These are phyloP conservation scores for Etheostoma nigrum DNA, from an alignment of 2,797 vertebrate genomes.

Conservation along the genomic window DNA sequence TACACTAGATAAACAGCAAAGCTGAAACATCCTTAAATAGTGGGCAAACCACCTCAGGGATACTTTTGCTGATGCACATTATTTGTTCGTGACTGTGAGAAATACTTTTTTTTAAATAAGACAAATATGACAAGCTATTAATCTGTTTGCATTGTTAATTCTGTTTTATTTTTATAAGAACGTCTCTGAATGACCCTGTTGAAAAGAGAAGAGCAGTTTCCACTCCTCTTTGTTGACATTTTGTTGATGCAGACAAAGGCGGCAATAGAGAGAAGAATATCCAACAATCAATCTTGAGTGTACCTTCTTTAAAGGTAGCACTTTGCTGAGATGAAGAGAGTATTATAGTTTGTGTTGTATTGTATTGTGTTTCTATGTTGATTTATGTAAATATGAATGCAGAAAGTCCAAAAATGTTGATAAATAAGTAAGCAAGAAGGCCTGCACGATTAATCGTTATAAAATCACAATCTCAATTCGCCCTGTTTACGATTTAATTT, in stretches of 20 bases:
- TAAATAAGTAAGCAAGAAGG: no score
- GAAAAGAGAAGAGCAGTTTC: not conserved
- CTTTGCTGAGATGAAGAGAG: slow-evolving; percentile 6
- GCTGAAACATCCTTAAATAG: slow-evolving; percentile 28
- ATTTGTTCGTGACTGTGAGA: slow-evolving; percentile 6
- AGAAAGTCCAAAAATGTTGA: slow-evolving; percentile 49
- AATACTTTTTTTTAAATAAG: not conserved
- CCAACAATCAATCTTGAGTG: slow-evolving; percentile 9
- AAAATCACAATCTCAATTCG: no score
- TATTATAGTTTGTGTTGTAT: not conserved
- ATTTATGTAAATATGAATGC: slow-evolving; percentile 42
- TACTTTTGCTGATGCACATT: slow-evolving; percentile 26
- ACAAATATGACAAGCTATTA: not conserved
- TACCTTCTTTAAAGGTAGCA: not conserved
- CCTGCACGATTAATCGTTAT: no score
- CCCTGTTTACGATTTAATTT: no score
- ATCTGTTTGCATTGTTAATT: slow-evolving; percentile 6
- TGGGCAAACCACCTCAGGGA: slow-evolving; percentile 68
- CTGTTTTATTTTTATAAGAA: slow-evolving; percentile 26
- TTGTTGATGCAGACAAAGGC: slow-evolving; percentile 4
- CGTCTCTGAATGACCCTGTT: slow-evolving; percentile 2
- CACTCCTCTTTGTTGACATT: not conserved
- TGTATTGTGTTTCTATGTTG: not conserved
- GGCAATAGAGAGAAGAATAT: slow-evolving; percentile 7
- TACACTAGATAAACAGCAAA: slow-evolving; percentile 23